Evolutionary conservation across 1,140 invertebrate species (phyloP), one percentile per base, ranked within the genome.

Genomic region (Holcopasites calliopsidis): DNA sequence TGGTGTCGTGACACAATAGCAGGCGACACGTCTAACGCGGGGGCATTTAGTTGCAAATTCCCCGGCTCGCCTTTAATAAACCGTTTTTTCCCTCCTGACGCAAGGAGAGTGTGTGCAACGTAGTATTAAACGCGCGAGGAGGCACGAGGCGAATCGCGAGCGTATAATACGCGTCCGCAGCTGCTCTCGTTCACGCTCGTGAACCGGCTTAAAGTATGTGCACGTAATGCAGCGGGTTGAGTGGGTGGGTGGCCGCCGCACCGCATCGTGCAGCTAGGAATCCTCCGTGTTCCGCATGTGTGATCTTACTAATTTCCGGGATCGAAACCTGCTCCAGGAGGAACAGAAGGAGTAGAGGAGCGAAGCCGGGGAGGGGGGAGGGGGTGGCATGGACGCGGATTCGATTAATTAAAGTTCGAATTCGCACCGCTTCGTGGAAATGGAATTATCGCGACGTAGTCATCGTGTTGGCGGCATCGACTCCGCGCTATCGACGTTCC

Each of bases 331-430:
- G 70, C 57, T 80, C 64, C 55, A 31, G 47, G 58, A 62, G 42
- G 13, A 16, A 23, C 16, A 13, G 26, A 11, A 16, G 13, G 18
- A 5, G 16, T n/a, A 13, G 44, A 47, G 16, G n/a, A 2, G n/a
- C 2, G 40, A 10, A 8, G 21, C 0, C 18, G 31, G 4, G 11
- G 49, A 5, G 11, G 2, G 10, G n/a, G 38, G 7, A 13, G n/a
- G 40, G 13, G 23, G 40, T 18, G 60, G 49, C 65, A 65, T 52
- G 72, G 57, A 61, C 66, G 76, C 82, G 82, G 84, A 89, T 88
- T 86, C 87, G 85, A 89, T 90, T 90, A 90, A 90, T 90, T 90
- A 89, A 89, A 89, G 87, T 89, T 89, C 86, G 87, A 88, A 89
- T 88, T 89, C 84, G 80, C 80, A 80, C 60, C 85, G 86, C 86